phyloP scores from a whole-genome alignment of 2,888 invertebrate genomes.

The Parasteatoda lunata region DNA sequence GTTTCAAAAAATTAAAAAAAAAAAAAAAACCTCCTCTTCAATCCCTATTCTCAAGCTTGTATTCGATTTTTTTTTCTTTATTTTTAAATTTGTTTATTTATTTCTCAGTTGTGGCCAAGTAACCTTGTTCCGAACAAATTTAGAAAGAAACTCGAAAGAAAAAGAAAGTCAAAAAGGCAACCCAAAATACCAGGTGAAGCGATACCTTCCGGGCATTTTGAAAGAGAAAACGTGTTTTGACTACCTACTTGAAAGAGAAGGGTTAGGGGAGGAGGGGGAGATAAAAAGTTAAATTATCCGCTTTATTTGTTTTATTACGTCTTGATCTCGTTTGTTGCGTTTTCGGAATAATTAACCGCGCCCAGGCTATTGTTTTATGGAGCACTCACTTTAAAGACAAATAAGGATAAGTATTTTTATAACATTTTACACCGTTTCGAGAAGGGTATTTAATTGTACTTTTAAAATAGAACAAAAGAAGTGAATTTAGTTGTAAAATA shows the following conservation, averaged over 20 bases:
- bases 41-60: not conserved
- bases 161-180: slow-evolving; percentile 2
- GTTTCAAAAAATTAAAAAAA: too few relatives aligned
- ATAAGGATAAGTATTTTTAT: slow-evolving; percentile 5
- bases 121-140: slow-evolving; percentile 41
- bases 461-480: too few relatives aligned
- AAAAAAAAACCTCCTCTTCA: not conserved
- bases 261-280: not conserved
- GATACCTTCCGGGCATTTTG: not conserved
- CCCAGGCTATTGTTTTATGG: slow-evolving; percentile 11
- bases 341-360: slow-evolving; percentile 30
- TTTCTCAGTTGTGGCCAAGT: slow-evolving; percentile 3
- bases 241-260: slow-evolving; percentile 2
- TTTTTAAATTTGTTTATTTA: not conserved
- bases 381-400: not conserved
- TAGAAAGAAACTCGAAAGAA: slow-evolving; percentile 34
- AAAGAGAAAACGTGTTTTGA: slow-evolving; percentile 21
- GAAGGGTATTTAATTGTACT: too few relatives aligned
- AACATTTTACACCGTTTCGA: not conserved
- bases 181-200: slow-evolving; percentile 31
- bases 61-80: slow-evolving; percentile 5
- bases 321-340: slow-evolving; percentile 37
- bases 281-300: not conserved
- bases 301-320: not conserved
- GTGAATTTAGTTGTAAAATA: too few relatives aligned